These are phyloP conservation scores for Lepilemur ruficaudatus DNA, from an alignment of 2,797 vertebrate genomes.

Conservation along the genomic window DNA sequence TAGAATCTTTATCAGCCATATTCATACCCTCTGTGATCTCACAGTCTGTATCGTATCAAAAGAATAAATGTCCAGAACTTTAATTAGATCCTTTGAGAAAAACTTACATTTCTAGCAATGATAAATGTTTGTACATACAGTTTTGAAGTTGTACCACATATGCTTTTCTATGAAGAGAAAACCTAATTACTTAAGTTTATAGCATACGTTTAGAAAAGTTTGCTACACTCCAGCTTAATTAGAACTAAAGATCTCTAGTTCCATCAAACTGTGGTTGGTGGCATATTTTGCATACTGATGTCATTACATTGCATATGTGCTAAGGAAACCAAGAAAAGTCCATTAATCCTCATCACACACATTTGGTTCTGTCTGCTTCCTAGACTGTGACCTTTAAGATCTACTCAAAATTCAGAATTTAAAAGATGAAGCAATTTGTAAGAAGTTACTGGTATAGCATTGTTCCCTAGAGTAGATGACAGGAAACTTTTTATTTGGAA, in stretches of 20 bases:
- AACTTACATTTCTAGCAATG: slow-evolving; percentile 53
- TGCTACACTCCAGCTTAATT: not conserved
- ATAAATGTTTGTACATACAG: not conserved
- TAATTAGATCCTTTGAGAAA: slow-evolving; percentile 66
- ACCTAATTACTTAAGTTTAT: not conserved
- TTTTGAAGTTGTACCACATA: slow-evolving; percentile 42
- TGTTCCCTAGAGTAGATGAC: not conserved
- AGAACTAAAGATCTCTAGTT: not conserved
- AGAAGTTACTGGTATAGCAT: not conserved
- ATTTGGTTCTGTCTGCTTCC: not conserved
- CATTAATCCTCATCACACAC: not conserved
- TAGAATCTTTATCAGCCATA: not conserved
- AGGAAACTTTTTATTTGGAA: not conserved
- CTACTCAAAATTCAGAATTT: slow-evolving; percentile 38
- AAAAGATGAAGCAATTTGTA: not conserved
- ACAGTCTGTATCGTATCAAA: slow-evolving; percentile 35
- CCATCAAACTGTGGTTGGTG: not conserved
- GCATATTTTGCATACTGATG: not conserved
- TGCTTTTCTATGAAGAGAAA: slow-evolving; percentile 15
- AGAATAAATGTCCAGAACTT: slow-evolving; percentile 40
- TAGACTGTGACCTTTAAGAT: not conserved
- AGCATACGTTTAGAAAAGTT: slow-evolving; percentile 11
- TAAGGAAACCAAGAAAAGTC: not conserved
- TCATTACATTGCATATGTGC: not conserved
- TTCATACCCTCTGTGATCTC: not conserved